Percentiles rank a stretch among this genome's conserved stretches.
Conservation (phyloP, 2,888 invertebrate species). For the Steinernema hermaphroditum region DNA sequence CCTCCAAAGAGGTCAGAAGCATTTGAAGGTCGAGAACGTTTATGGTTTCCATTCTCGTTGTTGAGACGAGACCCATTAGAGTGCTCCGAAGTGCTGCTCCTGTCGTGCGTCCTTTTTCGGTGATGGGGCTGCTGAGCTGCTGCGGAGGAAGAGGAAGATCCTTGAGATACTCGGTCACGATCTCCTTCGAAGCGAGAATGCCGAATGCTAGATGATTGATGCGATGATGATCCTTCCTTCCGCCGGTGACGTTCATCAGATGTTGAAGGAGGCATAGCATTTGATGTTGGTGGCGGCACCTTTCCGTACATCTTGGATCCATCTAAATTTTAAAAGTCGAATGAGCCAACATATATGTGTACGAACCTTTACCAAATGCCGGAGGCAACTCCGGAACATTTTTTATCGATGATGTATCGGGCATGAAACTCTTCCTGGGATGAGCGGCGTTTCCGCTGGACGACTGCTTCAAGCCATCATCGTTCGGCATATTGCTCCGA, state of each 20-base stretch:
- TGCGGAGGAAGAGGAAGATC: neutral
- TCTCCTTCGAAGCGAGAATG: slow-evolving; percentile 6
- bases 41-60: slow-evolving; percentile 15
- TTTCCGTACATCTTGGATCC: neutral
- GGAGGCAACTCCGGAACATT: neutral
- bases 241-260: slow-evolving; percentile 21
- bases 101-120: slow-evolving; percentile 16
- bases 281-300: neutral
- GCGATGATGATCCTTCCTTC: slow-evolving; percentile 18
- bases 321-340: neutral
- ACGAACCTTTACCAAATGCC: slow-evolving; percentile 2
- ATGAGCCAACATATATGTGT: neutral
- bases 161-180: neutral
- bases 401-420: slow-evolving; percentile 11
- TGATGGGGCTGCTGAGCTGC: slow-evolving; percentile 16
- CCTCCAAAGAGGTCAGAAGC: slow-evolving; percentile 22
- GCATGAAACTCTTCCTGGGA: slow-evolving; percentile 24
- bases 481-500: neutral
- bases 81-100: slow-evolving; percentile 26
- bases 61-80: neutral
- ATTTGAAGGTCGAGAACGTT: slow-evolving; percentile 7
- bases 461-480: neutral
- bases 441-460: slow-evolving; percentile 9
- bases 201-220: neutral
- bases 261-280: neutral